Conservation (phyloP, 2,888 invertebrate species). For the Agapostemon virescens region DNA sequence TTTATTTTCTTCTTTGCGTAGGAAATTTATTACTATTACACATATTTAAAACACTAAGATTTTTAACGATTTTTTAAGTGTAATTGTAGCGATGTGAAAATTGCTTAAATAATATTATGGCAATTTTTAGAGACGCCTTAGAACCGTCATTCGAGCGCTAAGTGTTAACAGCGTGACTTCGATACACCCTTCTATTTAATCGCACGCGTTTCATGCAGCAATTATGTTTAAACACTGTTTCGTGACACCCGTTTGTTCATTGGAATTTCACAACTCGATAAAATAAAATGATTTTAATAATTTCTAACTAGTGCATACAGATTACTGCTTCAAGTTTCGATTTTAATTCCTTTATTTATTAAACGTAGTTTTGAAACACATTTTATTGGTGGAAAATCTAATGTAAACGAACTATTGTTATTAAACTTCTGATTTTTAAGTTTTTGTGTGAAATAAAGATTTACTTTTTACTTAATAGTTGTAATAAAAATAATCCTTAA, state of each 20-base stretch:
- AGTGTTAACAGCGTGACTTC: neutral
- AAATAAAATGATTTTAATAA: neutral
- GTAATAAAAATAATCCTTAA: too few relatives aligned
- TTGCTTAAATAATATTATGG: too few relatives aligned
- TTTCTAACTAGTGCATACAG: neutral
- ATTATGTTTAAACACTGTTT: neutral
- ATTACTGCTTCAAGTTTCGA: neutral
- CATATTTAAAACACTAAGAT: too few relatives aligned
- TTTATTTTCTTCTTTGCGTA: too few relatives aligned
- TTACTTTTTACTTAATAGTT: neutral
- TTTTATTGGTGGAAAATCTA: neutral
- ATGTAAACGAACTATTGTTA: neutral
- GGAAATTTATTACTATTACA: too few relatives aligned
- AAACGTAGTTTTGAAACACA: neutral
- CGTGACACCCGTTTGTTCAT: neutral
- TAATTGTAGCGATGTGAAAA: too few relatives aligned
- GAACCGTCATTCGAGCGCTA: too few relatives aligned
- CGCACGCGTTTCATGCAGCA: neutral
- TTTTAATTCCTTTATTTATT: neutral
- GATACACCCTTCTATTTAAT: neutral
- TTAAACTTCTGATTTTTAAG: neutral
- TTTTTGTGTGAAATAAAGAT: neutral
- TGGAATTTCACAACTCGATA: neutral
- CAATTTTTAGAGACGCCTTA: too few relatives aligned
- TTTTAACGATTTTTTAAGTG: too few relatives aligned